A percentile compares a stretch with the other conserved stretches of the same genome.
Conservation (phyloP, 2,113 vertebrate species). For the Grammomys surdaster region DNA sequence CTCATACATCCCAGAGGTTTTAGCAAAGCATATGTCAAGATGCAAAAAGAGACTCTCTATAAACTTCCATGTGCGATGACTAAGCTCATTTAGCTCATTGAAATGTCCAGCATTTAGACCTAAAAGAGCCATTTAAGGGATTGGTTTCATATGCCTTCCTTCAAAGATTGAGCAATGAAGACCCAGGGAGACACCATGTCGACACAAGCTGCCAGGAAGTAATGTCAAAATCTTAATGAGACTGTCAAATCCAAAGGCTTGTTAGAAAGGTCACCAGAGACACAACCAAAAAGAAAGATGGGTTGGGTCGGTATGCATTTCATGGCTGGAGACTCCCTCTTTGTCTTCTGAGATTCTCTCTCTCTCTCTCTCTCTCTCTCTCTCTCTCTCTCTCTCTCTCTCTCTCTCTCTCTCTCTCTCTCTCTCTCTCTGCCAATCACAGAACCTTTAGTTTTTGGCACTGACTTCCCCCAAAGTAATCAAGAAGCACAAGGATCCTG, state of each 20-base stretch:
- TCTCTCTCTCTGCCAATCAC: background rate
- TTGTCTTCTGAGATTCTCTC: background rate
- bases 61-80: background rate
- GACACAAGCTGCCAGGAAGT: background rate
- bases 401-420: too few relatives aligned
- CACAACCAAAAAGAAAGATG: background rate
- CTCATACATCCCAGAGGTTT: background rate
- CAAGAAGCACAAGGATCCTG: background rate
- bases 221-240: background rate
- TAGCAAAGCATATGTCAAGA: background rate
- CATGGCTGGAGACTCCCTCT: background rate
- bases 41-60: background rate
- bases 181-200: background rate
- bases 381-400: too few relatives aligned
- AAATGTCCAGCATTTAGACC: background rate
- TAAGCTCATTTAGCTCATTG: background rate
- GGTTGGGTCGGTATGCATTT: background rate
- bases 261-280: background rate
- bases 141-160: background rate
- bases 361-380: background rate
- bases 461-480: background rate
- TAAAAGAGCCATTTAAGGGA: background rate
- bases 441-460: background rate
- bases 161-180: background rate
- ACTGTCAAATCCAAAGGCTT: background rate